A percentile compares a stretch with the other conserved stretches of the same genome.
phyloP scores from a whole-genome alignment of 2,797 vertebrate genomes.

The Mus caroli region DNA sequence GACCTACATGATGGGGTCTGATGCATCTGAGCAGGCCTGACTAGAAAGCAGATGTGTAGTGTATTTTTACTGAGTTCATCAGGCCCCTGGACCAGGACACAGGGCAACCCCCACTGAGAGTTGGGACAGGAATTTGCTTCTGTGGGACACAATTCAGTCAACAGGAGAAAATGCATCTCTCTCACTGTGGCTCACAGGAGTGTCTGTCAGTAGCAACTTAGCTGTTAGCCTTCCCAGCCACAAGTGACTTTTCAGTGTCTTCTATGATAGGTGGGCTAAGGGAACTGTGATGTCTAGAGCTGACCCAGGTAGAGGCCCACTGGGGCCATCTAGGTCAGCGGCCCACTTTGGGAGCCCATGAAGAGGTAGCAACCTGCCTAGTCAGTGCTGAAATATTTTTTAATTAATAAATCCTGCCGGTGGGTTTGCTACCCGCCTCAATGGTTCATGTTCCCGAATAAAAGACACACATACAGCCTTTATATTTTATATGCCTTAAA shows the following conservation, averaged over 20 bases:
- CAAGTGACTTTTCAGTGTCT: background rate
- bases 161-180: background rate
- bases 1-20: fast-evolving
- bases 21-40: background rate
- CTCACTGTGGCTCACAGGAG: background rate
- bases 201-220: background rate
- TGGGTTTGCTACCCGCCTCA: background rate
- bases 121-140: background rate
- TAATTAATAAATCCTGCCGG: background rate
- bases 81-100: background rate
- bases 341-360: no score
- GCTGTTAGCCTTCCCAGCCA: background rate
- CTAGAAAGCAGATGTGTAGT: no score
- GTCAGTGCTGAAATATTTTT: background rate
- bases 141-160: background rate
- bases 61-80: background rate
- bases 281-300: no score
- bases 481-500: background rate
- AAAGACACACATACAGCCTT: background rate
- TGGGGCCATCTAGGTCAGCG: no score
- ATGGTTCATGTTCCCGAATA: background rate
- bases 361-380: background rate
- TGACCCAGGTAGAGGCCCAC: background rate
- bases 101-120: background rate
- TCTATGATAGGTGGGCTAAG: background rate